These are phyloP conservation scores for Miniopterus natalensis DNA, from an alignment of 2,113 vertebrate species.

Conservation along the genomic window DNA sequence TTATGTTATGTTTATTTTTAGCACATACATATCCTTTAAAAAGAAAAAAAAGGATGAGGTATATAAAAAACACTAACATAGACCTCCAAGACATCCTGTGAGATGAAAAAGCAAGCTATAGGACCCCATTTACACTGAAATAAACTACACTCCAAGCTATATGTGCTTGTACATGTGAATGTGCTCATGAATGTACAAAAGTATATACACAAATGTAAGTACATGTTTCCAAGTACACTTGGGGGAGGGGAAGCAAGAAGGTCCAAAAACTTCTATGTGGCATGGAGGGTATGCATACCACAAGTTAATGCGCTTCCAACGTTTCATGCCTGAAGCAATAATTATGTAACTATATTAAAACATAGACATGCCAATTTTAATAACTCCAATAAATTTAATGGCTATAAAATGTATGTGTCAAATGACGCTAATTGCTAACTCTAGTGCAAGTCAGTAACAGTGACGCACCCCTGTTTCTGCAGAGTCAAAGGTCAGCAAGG, in stretches of 20 bases:
- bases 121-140: background rate
- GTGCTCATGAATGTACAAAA: background rate
- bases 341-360: constrained; percentile 44
- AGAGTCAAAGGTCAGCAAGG: background rate
- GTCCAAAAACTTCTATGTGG: background rate
- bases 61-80: background rate
- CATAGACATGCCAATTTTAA: background rate
- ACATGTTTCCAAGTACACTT: background rate
- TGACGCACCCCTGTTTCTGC: background rate
- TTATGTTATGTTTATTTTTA: background rate
- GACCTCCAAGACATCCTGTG: background rate
- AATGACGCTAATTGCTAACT: background rate
- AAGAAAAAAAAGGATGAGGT: background rate
- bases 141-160: background rate
- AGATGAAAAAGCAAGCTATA: background rate
- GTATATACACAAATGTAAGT: background rate
- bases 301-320: background rate
- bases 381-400: constrained; percentile 36
- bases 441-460: background rate
- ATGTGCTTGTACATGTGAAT: too few relatives aligned
- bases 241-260: background rate
- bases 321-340: background rate
- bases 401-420: background rate
- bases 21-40: background rate
- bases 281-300: background rate